phyloP scores from a whole-genome alignment of 2,888 invertebrate species.

The Amiota minor region DNA sequence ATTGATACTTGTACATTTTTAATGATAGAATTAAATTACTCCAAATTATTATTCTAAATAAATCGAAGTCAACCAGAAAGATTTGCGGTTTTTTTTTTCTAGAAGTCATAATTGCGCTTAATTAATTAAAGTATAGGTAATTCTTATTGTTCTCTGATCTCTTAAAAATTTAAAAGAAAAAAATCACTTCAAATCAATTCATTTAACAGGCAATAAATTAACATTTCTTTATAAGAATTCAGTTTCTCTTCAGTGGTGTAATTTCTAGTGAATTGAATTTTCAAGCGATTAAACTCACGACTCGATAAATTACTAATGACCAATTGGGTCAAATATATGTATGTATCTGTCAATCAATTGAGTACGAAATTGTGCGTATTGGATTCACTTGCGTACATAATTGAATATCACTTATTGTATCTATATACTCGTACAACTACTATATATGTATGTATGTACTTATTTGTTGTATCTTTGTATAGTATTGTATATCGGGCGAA shows the following conservation, averaged over 20 bases:
- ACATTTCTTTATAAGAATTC: neutral
- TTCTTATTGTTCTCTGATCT: no score
- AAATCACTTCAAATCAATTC: neutral
- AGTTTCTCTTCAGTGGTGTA: neutral
- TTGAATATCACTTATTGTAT: conserved; percentile 9
- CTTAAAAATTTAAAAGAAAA: neutral
- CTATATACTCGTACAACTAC: conserved; percentile 4
- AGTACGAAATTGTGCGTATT: conserved; percentile 21
- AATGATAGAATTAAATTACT: no score
- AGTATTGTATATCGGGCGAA: neutral
- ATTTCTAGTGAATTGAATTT: no score
- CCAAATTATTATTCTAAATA: no score
- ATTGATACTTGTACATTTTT: no score
- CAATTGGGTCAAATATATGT: conserved; percentile 19
- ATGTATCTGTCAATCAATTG: conserved; percentile 26
- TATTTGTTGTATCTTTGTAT: neutral
- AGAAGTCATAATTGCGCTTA: no score
- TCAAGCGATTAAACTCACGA: conserved; percentile 25
- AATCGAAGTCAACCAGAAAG: no score
- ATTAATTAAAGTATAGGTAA: no score
- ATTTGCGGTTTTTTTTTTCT: no score
- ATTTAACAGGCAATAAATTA: no score
- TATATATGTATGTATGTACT: no score
- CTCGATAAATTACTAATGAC: conserved; percentile 28
- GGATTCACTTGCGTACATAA: conserved; percentile 10